Conservation (phyloP, 2,113 vertebrate species). For the Syngnathus scovelli region DNA sequence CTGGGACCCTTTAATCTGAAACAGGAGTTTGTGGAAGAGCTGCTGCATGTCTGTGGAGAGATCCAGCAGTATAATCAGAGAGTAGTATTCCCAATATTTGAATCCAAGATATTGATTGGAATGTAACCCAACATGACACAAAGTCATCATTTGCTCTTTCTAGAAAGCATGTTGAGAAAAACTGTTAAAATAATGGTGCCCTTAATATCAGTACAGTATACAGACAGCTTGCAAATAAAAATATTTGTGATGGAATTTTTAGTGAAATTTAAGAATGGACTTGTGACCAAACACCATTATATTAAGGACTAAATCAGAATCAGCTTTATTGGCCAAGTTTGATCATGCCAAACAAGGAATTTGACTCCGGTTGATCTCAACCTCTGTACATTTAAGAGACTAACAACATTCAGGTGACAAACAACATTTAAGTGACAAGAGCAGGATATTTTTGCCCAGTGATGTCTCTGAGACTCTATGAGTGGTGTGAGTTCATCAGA, state of each 20-base stretch:
- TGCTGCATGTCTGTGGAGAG: neutral
- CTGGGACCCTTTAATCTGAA: constrained; percentile 48
- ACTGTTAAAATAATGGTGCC: neutral
- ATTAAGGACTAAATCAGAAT: neutral
- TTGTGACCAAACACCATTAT: neutral
- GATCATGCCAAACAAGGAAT: too few relatives aligned
- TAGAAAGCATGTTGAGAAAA: neutral
- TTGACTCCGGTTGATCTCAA: too few relatives aligned
- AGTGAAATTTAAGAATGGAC: neutral
- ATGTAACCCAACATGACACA: neutral
- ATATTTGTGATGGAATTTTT: neutral
- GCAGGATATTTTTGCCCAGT: too few relatives aligned
- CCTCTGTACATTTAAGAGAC: too few relatives aligned
- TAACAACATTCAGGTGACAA: too few relatives aligned
- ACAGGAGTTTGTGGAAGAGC: constrained; percentile 23
- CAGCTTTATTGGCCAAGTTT: too few relatives aligned
- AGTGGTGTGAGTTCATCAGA: too few relatives aligned
- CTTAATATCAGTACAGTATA: neutral
- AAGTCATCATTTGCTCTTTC: neutral
- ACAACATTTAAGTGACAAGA: too few relatives aligned
- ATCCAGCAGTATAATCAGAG: neutral
- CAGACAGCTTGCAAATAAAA: neutral
- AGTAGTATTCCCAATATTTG: neutral
- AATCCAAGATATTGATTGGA: neutral
- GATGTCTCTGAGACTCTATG: too few relatives aligned